Evolutionary conservation across 2,113 vertebrate genomes (phyloP).

Genomic region (Grallaria varia): DNA sequence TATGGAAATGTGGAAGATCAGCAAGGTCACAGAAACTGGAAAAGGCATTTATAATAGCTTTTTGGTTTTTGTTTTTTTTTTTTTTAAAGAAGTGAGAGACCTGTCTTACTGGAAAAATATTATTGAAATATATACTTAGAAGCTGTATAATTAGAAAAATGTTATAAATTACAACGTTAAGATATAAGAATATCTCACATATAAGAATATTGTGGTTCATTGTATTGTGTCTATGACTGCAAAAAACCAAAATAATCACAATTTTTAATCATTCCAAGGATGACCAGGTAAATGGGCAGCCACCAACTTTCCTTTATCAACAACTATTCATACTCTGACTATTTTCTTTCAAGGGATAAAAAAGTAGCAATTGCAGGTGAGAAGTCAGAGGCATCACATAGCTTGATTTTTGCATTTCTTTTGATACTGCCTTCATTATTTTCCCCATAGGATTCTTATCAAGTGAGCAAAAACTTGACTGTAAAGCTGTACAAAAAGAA

Average conservation of each 20-base stretch:
- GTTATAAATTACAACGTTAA: background rate
- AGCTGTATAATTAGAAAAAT: background rate
- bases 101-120: background rate
- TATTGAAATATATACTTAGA: background rate
- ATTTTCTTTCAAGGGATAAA: background rate
- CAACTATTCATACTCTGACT: background rate
- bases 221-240: background rate
- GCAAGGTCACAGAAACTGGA: background rate
- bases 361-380: background rate
- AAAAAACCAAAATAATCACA: background rate
- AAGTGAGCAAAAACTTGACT: background rate
- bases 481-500: background rate
- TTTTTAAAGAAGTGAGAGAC: background rate
- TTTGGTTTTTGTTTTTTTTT: no score
- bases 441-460: background rate
- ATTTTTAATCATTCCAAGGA: background rate
- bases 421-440: background rate
- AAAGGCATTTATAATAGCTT: background rate
- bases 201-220: background rate
- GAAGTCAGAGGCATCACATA: background rate
- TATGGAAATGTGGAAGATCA: background rate
- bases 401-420: background rate
- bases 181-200: background rate
- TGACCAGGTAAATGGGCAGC: background rate
- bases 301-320: background rate